Evolutionary conservation across 2,113 vertebrate genomes (phyloP), one percentile per base, ranked within the genome.

Genomic region (Steatornis caripensis): DNA sequence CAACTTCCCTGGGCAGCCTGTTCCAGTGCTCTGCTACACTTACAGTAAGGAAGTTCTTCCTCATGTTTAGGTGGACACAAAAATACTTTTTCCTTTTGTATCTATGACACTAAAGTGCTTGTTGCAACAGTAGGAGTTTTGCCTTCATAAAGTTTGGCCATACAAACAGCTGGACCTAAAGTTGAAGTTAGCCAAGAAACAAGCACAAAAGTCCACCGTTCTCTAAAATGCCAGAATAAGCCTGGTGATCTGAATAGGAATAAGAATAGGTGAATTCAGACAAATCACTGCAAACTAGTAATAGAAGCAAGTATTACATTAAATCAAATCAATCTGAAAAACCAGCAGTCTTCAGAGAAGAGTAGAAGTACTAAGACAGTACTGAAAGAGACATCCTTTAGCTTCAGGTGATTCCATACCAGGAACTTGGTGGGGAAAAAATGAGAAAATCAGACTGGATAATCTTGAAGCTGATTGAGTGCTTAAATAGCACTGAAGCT

Each of bases 391-490:
- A 2, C 2, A 4, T 55, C 3, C 7, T 74, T 82, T 36, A 6
- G 3, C 12, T 88, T 93, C 53, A 53, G 34, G 37, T 32, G 49
- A 54, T 57, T 75, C 10, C 26, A 45, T 26, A 29, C 1, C 15
- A 37, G 24, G 5, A 85, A 58, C 41, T 2, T 7, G 6, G 2
- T 8, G 4, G 6, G 2, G 1, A 12, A 8, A 23, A 26, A 15
- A 6, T 1, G 4, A 26, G 8, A 36, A 87, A 49, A 41, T 16
- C 76, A 62, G 36, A 29, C 30, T 36, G 7, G 1, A 29, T 43
- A 24, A 75, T 82, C 32, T 75, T 34, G 9, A 41, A 62, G 12
- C 4, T 49, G 26, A 49, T 6, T 34, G 17, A 66, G 39, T 34
- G 5, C 15, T 71, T 83, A 61, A 79, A 41, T 9, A 71, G 30